These are phyloP conservation scores for Lycia hirtaria DNA, from an alignment of 2,888 invertebrate genomes.

Conservation along the genomic window DNA sequence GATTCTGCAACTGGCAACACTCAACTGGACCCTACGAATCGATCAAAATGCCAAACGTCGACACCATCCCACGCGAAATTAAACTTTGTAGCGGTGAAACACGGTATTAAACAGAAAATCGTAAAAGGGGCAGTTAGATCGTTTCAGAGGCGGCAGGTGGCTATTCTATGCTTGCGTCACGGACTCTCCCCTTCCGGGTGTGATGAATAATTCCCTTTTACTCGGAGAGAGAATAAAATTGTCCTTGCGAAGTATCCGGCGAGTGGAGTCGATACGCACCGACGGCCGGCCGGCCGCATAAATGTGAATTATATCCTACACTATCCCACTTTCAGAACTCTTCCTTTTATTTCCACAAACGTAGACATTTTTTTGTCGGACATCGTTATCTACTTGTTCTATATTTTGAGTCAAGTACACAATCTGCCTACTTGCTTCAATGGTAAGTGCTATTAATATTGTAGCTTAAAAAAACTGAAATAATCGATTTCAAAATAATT, in stretches of 20 bases:
- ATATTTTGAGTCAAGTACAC: neutral
- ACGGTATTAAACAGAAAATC: conserved; percentile 39
- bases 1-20: conserved; percentile 84
- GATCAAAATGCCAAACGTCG: conserved; percentile 57
- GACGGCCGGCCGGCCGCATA: conserved; percentile 77
- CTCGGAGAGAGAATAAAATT: conserved; percentile 75
- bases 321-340: conserved; percentile 78
- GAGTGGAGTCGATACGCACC: conserved; percentile 83
- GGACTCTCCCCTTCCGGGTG: conserved; percentile 85
- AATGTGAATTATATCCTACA: conserved; percentile 82
- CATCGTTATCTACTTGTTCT: conserved; percentile 58
- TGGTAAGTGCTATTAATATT: too few species aligned
- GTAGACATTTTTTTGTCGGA: conserved; percentile 71
- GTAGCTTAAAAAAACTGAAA: too few species aligned
- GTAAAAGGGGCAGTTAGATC: conserved; percentile 49
- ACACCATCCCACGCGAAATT: conserved; percentile 36
- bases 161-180: conserved; percentile 83
- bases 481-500: too few species aligned
- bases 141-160: conserved; percentile 63
- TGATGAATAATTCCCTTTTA: conserved; percentile 85
- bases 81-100: conserved; percentile 39
- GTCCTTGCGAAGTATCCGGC: conserved; percentile 82
- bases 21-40: conserved; percentile 81
- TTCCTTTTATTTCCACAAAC: conserved; percentile 79
- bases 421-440: too few species aligned